Evolutionary conservation across 2,888 invertebrate species (phyloP).

Genomic region (Hydrotaea cyrtoneurina): DNA sequence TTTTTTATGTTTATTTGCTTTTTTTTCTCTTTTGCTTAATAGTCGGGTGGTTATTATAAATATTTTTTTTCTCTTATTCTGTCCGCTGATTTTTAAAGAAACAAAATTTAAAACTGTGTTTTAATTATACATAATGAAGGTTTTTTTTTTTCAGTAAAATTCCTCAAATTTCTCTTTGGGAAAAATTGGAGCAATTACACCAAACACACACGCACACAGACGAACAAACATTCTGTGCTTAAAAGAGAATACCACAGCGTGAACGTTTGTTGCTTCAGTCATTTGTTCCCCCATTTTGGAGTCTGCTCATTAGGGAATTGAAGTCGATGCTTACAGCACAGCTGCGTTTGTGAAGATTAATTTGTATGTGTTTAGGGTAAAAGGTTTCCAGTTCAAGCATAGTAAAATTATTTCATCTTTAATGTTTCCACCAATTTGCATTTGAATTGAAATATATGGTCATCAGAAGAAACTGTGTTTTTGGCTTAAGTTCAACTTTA

Average conservation of each 20-base stretch:
- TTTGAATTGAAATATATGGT: too few species aligned
- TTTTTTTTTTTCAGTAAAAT: slow-evolving; percentile 32
- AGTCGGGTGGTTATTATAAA: neutral
- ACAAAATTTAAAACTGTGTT: slow-evolving; percentile 27
- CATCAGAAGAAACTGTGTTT: too few species aligned
- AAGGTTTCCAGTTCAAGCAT: neutral
- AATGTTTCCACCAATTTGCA: too few species aligned
- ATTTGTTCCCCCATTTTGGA: slow-evolving; percentile 8
- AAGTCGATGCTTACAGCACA: slow-evolving; percentile 12
- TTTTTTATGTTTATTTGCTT: slow-evolving; percentile 41
- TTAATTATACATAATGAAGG: slow-evolving; percentile 51
- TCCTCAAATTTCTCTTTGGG: slow-evolving; percentile 42
- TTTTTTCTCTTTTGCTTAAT: neutral
- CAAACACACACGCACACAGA: neutral
- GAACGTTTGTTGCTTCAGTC: slow-evolving; percentile 27
- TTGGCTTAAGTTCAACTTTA: too few species aligned
- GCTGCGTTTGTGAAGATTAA: neutral
- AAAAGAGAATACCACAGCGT: neutral
- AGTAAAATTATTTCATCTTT: too few species aligned
- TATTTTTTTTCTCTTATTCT: neutral
- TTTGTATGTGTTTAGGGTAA: neutral
- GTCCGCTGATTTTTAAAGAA: neutral
- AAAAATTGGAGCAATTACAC: slow-evolving; percentile 45
- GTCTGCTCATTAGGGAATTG: slow-evolving; percentile 13
- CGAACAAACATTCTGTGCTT: neutral